Evolutionary conservation across 2,888 invertebrate species (phyloP), one percentile per base, ranked within the genome.

Genomic region (Caenorhabditis macrosperma): DNA sequence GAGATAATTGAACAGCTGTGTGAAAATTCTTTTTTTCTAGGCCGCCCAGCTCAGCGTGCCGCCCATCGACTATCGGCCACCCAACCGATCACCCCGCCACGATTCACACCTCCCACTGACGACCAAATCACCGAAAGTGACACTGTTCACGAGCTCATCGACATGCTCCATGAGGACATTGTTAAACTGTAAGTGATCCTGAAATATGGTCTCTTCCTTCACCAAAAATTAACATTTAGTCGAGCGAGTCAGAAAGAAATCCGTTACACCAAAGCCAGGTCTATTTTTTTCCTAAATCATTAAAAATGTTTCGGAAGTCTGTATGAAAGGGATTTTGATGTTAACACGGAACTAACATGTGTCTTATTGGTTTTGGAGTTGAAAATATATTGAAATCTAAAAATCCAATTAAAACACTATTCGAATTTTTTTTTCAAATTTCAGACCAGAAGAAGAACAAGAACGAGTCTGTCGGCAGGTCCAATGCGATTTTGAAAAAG

Each of bases 81-180:
- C 5, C 38, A 30, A 28, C 59, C 64, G 0, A n/a, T 67, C 10
- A 28, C 24, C 24, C 50, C 59, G 15, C 59, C 67, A 1, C 41
- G 38, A 1, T 26, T 64, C 52, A 35, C 15, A 5, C 68, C 68
- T 15, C 69, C 69, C 28, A 69, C 59, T 26, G 69, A 69, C 30
- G 69, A 60, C 0, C 60, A 69, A 50, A 15, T 69, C n/a, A 66
- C 26, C 6, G 68, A 76, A 30, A 35, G 48, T 24, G 68, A 68
- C 4, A 61, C 60, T 15, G 76, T 71, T 0, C 71, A 78, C 26
- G 78, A 78, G 24, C 67, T 78, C 9, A 66, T 78, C n/a, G 72
- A 78, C 48, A 66, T 71, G 78, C 60, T 78, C 4, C 78, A 78
- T 33, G 71, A 78, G 33, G 78, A 78, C 38, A 69, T 78, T 60